A percentile compares a stretch with the other conserved stretches of the same genome.
These are phyloP conservation scores for Melikaiella ostensackeni DNA, from an alignment of 2,888 invertebrate genomes.

Conservation along the genomic window DNA sequence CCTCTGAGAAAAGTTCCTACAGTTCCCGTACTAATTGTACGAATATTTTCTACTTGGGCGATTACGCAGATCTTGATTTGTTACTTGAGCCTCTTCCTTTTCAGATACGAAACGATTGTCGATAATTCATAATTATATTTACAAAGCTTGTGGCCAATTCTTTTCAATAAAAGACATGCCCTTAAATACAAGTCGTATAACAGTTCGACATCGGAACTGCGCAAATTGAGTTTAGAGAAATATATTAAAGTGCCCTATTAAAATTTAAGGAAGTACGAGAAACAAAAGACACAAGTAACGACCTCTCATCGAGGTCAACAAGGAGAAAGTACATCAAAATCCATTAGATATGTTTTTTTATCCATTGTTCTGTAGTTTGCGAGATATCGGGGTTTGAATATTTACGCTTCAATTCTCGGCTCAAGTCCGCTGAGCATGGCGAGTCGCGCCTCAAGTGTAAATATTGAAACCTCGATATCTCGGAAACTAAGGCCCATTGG, in stretches of 20 bases:
- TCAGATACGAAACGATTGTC: conserved; percentile 19
- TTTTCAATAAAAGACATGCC: no score
- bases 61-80: conserved; percentile 21
- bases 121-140: conserved; percentile 24
- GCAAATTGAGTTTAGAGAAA: not conserved
- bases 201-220: conserved; percentile 5
- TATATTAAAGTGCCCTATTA: conserved; percentile 3
- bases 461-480: no score
- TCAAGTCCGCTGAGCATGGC: no score
- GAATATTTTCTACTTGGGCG: conserved; percentile 15
- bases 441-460: no score
- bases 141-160: not conserved
- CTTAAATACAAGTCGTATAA: conserved; percentile 7
- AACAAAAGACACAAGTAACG: conserved; percentile 33
- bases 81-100: conserved; percentile 32
- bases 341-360: no score
- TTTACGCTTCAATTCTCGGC: no score
- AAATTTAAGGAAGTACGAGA: not conserved
- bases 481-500: no score
- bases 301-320: conserved; percentile 6
- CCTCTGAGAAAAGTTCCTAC: conserved; percentile 7
- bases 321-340: no score
- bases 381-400: no score
- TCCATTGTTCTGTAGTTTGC: no score
- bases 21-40: conserved; percentile 9